These are phyloP conservation scores for Falco columbarius DNA, from an alignment of 2,797 vertebrate genomes.

Conservation along the genomic window DNA sequence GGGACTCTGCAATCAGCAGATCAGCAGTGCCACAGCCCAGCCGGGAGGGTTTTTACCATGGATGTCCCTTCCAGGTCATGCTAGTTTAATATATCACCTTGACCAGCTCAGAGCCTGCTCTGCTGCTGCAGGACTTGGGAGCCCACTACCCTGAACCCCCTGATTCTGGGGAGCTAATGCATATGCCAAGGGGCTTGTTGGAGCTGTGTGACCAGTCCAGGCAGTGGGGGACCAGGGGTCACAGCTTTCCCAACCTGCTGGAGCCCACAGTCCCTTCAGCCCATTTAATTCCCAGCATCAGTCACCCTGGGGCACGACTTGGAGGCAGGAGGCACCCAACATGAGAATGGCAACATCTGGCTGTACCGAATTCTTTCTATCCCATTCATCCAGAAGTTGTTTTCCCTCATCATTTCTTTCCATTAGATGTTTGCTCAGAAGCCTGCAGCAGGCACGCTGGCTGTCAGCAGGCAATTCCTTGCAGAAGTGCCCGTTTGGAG, in stretches of 20 bases:
- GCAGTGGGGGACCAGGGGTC: neutral
- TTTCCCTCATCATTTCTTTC: neutral
- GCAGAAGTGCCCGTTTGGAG: neutral
- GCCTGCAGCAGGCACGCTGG: neutral
- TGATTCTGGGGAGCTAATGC: neutral
- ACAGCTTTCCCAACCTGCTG: neutral
- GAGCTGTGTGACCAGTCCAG: neutral
- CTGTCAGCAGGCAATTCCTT: neutral
- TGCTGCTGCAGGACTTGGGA: neutral
- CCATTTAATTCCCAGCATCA: neutral
- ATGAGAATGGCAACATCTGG: accelerated
- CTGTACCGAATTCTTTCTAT: neutral
- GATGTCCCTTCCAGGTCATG: neutral
- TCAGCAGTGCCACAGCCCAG: neutral
- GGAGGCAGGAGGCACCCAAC: neutral
- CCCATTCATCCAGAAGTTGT: neutral
- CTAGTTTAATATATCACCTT: neutral
- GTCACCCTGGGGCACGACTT: accelerated
- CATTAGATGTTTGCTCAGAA: neutral
- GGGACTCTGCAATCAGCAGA: neutral
- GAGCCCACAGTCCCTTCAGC: neutral
- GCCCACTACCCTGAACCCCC: neutral
- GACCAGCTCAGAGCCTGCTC: too few species aligned
- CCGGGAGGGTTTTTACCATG: neutral
- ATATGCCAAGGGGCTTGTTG: neutral